Evolutionary conservation across 2,888 invertebrate genomes (phyloP), one percentile per base, ranked within the genome.

Genomic region (Holacanthella duospinosa): DNA sequence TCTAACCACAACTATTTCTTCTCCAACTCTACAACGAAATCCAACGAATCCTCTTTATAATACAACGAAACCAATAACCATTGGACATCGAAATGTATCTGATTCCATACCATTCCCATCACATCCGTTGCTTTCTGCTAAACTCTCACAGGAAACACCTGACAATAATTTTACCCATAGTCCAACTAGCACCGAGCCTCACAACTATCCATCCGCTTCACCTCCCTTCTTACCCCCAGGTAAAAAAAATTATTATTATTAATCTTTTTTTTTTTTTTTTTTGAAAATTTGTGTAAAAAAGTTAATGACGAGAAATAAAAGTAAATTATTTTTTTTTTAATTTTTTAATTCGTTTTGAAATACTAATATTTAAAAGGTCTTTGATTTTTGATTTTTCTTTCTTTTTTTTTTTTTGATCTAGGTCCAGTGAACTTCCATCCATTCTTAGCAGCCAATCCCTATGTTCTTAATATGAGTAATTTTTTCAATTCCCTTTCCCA

Each of bases 391-490:
- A n/a, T n/a, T n/a, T n/a, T n/a, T n/a, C n/a, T n/a, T n/a, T n/a
- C n/a, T n/a, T n/a, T n/a, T 55, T 27, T 63, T 29, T 26, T 60
- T 60, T 65, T 53, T 57, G 24, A 60, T 19, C 24, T 44, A 69
- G 70, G 69, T 64, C 68, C 69, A 66, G 64, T 70, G 57, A 67
- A 66, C 58, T 78, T 84, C 68, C 80, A 82, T 73, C 84, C 85
- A 1, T 85, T 84, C 75, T 84, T 85, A 74, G 80, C 68, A 55
- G 63, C 68, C 9, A 69, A 71, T 64, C 71, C 71, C 9, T 73
- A 73, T 61, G 64, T 66, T 36, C 43, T 71, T 64, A 68, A 69
- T 58, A 58, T 48, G 67, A 65, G 71, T 61, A 67, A 69, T 55
- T 68, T 73, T 54, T 66, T 73, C 55, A 73, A 69, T 66, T 68